Evolutionary conservation across 2,888 invertebrate species (phyloP), one percentile per base, ranked within the genome.

Genomic region (Shargacucullia verbasci): DNA sequence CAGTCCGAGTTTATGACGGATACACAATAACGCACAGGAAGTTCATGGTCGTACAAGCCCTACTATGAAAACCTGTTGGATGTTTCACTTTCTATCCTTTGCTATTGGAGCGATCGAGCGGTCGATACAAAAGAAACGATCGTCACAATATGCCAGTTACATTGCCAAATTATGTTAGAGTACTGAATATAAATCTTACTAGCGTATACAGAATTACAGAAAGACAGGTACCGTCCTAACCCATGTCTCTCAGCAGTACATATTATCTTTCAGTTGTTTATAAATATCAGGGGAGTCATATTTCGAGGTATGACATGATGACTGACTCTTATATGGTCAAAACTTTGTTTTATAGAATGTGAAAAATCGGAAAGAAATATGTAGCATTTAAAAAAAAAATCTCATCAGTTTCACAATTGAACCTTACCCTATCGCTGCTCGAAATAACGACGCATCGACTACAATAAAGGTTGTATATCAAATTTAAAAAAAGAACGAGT

Each of bases 11-110:
- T 67, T 70, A 74, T 76, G 78, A 78, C 71, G 73, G 73, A 76
- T 63, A 71, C 62, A 65, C 76, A 73, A 75, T 69, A 76, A 70
- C 57, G 65, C 87, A 88, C 88, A 88, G 89, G 89, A 90, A 90
- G 90, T 89, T 90, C 90, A 90, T 71, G 90, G 90, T 57, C 89
- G 87, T 79, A 64, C 83, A 70, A 68, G 70, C 73, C 73, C 70
- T 70, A 64, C 73, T 78, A 81, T 79, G 75, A 69, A 68, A 78
- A 77, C 75, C 78, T 68, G 76, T 67, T 71, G 59, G 59, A 70
- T 77, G 68, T 78, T 80, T 83, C 82, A 84, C 85, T 84, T 83
- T 84, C 85, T 76, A 76, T 73, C 70, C 61, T 66, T 69, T 48
- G 68, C 59, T 55, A 58, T 43, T 48, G 46, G 29, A 49, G 8